Conservation (phyloP, 1,140 invertebrate genomes). For the Andricus grossulariae region DNA sequence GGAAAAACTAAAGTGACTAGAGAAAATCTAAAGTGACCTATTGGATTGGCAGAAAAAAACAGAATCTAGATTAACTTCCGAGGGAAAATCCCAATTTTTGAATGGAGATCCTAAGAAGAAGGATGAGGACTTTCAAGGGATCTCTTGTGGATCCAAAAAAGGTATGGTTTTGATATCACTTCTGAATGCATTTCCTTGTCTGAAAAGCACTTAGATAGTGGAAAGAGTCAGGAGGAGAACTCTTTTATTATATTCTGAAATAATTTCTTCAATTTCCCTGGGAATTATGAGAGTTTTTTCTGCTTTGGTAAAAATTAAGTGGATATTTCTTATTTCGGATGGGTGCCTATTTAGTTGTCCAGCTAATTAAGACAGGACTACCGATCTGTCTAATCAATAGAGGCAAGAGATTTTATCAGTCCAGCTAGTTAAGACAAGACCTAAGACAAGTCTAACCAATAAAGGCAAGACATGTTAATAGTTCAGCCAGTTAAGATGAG, state of each 20-base stretch:
- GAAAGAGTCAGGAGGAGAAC: background rate
- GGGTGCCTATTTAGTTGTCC: background rate
- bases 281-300: background rate
- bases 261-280: background rate
- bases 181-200: background rate
- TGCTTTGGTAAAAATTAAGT: background rate
- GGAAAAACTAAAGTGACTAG: no score
- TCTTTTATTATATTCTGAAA: background rate
- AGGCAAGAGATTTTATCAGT: no score
- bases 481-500: no score
- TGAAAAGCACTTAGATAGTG: background rate
- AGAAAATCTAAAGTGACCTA: background rate
- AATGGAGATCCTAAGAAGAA: background rate
- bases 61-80: background rate
- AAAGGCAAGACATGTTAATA: no score
- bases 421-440: no score
- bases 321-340: background rate
- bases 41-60: background rate
- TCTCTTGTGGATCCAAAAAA: background rate
- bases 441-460: no score
- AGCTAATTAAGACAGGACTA: no score
- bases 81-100: background rate
- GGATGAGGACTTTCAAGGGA: background rate
- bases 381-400: no score
- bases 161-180: background rate